These are phyloP conservation scores for Macrobrachium nipponense DNA, from an alignment of 1,140 invertebrate species.

Conservation along the genomic window DNA sequence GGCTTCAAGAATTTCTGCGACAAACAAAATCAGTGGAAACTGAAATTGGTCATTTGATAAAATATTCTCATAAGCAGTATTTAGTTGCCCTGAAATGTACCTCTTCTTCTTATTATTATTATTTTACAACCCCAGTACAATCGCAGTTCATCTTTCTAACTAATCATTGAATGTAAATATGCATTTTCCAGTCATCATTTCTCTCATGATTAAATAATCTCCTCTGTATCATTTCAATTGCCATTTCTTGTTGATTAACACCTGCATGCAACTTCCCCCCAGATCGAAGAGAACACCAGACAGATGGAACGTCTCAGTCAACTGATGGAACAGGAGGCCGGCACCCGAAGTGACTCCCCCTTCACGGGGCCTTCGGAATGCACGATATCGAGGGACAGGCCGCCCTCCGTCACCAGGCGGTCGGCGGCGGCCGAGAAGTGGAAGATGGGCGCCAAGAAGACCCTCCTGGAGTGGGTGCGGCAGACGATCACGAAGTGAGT, in stretches of 20 bases:
- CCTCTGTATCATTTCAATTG: not conserved
- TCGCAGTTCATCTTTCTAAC: too few species aligned
- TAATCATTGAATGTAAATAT: too few species aligned
- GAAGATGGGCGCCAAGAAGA: conserved; percentile 91
- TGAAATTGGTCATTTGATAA: too few species aligned
- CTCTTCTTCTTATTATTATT: too few species aligned
- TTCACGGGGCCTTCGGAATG: conserved; percentile 59
- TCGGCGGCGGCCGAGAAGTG: conserved; percentile 74
- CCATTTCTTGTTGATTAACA: not conserved
- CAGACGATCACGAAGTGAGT: conserved; percentile 80
- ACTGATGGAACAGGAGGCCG: conserved; percentile 76
- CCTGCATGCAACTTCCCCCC: not conserved
- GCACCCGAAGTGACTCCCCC: conserved; percentile 57
- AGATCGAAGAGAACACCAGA: conserved; percentile 97
- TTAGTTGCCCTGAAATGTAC: too few species aligned
- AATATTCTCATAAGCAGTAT: too few species aligned
- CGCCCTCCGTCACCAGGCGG: conserved; percentile 61
- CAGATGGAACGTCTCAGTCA: conserved; percentile 88
- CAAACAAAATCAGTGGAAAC: too few species aligned
- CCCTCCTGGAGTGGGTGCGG: conserved; percentile 93
- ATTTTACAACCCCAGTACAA: too few species aligned
- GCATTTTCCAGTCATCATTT: too few species aligned
- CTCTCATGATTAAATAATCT: too few species aligned
- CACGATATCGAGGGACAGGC: conserved; percentile 60
- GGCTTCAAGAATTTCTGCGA: too few species aligned